Base-by-base conservation (phyloP, 2,888 invertebrate species). In the Drosophila ezoana region DNA sequence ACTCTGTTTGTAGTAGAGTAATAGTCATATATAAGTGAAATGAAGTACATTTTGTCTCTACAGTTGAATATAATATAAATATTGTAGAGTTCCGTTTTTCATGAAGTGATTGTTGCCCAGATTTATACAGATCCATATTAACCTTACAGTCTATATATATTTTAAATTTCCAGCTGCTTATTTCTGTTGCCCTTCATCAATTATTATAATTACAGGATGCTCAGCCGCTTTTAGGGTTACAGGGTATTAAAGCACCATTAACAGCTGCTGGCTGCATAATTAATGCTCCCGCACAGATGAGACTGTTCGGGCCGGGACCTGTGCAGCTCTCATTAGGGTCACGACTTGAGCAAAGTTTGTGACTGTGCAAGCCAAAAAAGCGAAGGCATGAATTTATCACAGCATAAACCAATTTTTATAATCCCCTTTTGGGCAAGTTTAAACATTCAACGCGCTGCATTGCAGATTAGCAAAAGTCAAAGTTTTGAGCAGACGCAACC, bases 351-450 rank as follows among this genome's bases (percentile, higher is more conserved):
- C 43, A 56, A 40, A 71, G 51, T 74, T 73, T 68, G 69, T 51
- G 67, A 53, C 43, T 70, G 23, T 48, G 48, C 20, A 49, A 56
- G 48, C 14, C 45, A 54, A 40, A 53, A 56, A 41, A 45, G 40
- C 10, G 9, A 28, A 40, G n/a, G 14, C 33, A 56, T 38, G 59
- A 32, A 49, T 77, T 72, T 60, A 59, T 18, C 28, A 23, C 23
- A 32, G 45, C 54, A 70, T 77, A 77, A 77, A 67, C 75, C 67
- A 67, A 77, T 74, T 78, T 77, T 70, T 67, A 57, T 67, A 77
- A 73, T 68, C 56, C 57, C 61, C 45, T 23, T 57, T 59, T 44
- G 54, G 60, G 41, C 63, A 47, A 43, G 57, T 72, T 63, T 49
- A 57, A 76, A 60, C 47, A 60, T 70, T 60, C 53, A 52, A 35